phyloP scores from a whole-genome alignment of 2,113 vertebrate genomes.

The Illadopsis cleaveri region DNA sequence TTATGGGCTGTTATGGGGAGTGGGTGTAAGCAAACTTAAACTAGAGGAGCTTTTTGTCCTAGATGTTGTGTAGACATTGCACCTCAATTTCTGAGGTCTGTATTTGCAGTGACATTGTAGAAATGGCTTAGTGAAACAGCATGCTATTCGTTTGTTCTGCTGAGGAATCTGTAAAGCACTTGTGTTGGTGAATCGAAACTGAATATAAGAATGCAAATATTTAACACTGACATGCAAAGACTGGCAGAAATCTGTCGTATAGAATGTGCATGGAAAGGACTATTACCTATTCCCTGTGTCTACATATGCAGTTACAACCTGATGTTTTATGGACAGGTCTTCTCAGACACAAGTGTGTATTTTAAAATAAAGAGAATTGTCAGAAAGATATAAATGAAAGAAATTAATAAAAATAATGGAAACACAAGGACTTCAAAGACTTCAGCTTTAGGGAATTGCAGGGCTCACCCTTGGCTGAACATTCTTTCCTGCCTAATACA shows the following conservation, averaged over 20 bases:
- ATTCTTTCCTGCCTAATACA: background rate
- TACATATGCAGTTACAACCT: background rate
- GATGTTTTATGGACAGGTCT: background rate
- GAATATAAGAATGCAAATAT: background rate
- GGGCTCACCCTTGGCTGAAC: background rate
- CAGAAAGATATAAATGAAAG: background rate
- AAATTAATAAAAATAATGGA: background rate
- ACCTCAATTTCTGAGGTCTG: background rate
- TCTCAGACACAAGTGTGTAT: background rate
- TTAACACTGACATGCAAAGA: background rate
- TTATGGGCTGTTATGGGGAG: background rate
- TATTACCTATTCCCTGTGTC: accelerated
- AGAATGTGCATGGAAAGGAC: background rate
- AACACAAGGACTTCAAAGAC: background rate
- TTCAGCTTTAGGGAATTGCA: background rate
- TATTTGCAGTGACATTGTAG: background rate
- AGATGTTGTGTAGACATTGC: background rate
- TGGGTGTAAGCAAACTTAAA: background rate
- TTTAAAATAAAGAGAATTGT: background rate
- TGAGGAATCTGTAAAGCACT: background rate
- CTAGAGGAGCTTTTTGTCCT: background rate
- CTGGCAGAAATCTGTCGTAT: accelerated
- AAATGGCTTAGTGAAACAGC: background rate
- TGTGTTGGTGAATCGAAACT: background rate
- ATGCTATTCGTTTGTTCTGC: background rate